These are phyloP conservation scores for Crambe crambe DNA, from an alignment of 37 sponge, comb jelly and placozoan genomes.

Conservation along the genomic window DNA sequence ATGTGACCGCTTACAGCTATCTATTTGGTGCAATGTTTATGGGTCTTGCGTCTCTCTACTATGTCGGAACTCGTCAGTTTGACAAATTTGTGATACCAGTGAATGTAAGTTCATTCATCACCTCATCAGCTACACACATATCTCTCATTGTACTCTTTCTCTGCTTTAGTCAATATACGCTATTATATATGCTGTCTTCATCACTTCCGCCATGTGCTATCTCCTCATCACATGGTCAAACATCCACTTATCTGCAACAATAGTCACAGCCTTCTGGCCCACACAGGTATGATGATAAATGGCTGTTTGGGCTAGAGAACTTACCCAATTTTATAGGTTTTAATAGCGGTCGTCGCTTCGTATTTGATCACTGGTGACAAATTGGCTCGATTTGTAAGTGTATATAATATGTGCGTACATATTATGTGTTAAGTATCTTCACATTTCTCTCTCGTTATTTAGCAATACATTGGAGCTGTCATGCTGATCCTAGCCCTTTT, in stretches of 20 bases:
- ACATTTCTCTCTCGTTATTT: too few relatives aligned
- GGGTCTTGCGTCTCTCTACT: conserved; percentile 63
- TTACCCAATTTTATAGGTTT: conserved; percentile 45
- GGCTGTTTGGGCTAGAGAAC: not conserved
- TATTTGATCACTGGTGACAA: conserved; percentile 53
- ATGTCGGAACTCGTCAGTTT: not conserved
- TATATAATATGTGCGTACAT: not conserved
- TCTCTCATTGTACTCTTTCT: not conserved
- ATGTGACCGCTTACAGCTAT: conserved; percentile 75
- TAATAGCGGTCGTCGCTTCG: conserved; percentile 30
- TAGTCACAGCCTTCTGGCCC: conserved; percentile 90
- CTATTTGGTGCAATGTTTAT: conserved; percentile 74
- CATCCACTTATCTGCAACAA: conserved; percentile 54
- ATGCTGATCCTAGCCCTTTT: conserved; percentile 74
- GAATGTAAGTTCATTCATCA: not conserved
- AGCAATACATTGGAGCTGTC: conserved; percentile 81
- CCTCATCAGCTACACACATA: not conserved
- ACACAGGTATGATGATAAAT: conserved; percentile 57
- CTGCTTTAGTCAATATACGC: conserved; percentile 59
- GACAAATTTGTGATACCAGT: not conserved
- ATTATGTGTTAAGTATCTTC: too few relatives aligned
- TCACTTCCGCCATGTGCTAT: conserved; percentile 84
- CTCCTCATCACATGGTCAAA: conserved; percentile 82
- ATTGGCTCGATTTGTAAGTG: conserved; percentile 25
- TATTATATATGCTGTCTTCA: conserved; percentile 80